A percentile compares a stretch with the other conserved stretches of the same genome.
These are phyloP conservation scores for Drosophila monieri DNA, from an alignment of 2,888 invertebrate genomes.

Conservation along the genomic window DNA sequence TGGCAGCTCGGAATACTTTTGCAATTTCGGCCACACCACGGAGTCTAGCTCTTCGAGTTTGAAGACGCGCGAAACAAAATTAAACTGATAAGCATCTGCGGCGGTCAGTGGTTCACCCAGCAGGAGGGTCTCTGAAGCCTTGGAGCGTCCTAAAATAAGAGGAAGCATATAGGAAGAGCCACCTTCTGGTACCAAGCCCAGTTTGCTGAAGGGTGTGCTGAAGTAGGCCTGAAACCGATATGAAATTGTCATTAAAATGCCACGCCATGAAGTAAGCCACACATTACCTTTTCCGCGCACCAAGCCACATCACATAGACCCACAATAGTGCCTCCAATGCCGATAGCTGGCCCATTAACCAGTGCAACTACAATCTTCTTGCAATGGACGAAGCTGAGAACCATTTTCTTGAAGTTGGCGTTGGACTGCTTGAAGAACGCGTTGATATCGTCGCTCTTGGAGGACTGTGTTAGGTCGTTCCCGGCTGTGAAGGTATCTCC, in stretches of 20 bases:
- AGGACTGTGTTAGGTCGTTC: slow-evolving; percentile 65
- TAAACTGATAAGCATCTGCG: slow-evolving; percentile 90
- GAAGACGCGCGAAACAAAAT: slow-evolving; percentile 92
- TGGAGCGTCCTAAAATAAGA: slow-evolving; percentile 91
- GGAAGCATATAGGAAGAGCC: slow-evolving; percentile 95
- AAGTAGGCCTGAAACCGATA: slow-evolving; percentile 90
- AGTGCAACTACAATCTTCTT: slow-evolving; percentile 94
- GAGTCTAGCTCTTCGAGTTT: slow-evolving; percentile 87
- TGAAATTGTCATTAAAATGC: background rate
- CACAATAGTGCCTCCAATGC: slow-evolving; percentile 90
- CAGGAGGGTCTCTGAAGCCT: slow-evolving; percentile 87
- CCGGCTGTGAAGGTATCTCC: slow-evolving; percentile 81
- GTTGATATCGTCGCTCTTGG: slow-evolving; percentile 12
- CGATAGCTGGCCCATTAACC: slow-evolving; percentile 97
- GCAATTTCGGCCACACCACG: slow-evolving; percentile 86
- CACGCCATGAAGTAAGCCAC: background rate
- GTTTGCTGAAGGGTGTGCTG: slow-evolving; percentile 92
- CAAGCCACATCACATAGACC: slow-evolving; percentile 95
- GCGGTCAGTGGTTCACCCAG: slow-evolving; percentile 92
- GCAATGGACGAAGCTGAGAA: slow-evolving; percentile 89
- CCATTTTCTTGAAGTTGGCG: slow-evolving; percentile 86
- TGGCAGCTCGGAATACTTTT: slow-evolving; percentile 86
- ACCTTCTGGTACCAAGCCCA: slow-evolving; percentile 95
- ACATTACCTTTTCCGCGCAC: slow-evolving; percentile 90
- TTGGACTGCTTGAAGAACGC: slow-evolving; percentile 75